phyloP scores from a whole-genome alignment of 2,113 vertebrate species.

The Muntiacus reevesi region DNA sequence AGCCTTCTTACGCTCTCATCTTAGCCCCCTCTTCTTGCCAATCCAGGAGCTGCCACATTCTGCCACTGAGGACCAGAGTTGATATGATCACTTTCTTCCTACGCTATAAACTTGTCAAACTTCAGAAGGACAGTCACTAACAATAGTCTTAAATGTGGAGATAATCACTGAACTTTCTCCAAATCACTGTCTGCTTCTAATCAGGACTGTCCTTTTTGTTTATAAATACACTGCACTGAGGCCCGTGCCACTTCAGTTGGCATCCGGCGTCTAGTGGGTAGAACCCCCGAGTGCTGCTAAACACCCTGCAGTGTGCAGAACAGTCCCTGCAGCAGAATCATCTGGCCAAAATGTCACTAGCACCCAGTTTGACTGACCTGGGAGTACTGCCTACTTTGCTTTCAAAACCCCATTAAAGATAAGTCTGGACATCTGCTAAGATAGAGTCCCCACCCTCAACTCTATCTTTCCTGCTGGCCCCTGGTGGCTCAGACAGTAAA shows the following conservation, averaged over 20 bases:
- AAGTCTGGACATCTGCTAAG: not conserved
- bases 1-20: not conserved
- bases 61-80: not conserved
- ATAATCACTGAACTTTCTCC: not conserved
- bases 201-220: not conserved
- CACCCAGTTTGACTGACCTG: not conserved
- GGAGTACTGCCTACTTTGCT: not conserved
- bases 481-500: not conserved
- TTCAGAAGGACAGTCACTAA: not conserved
- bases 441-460: not conserved
- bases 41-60: not conserved
- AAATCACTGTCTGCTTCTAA: not conserved
- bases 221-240: not conserved
- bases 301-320: not conserved
- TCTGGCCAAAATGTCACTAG: not conserved
- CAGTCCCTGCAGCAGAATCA: not conserved
- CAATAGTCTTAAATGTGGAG: not conserved
- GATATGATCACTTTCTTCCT: not conserved
- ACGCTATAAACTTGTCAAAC: not conserved
- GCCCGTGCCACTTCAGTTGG: not conserved
- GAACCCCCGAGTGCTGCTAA: not conserved
- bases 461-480: not conserved
- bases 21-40: not conserved
- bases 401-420: not conserved
- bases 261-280: not conserved